Conservation (phyloP, 2,113 vertebrate species). For the Chaetodon trifascialis region DNA sequence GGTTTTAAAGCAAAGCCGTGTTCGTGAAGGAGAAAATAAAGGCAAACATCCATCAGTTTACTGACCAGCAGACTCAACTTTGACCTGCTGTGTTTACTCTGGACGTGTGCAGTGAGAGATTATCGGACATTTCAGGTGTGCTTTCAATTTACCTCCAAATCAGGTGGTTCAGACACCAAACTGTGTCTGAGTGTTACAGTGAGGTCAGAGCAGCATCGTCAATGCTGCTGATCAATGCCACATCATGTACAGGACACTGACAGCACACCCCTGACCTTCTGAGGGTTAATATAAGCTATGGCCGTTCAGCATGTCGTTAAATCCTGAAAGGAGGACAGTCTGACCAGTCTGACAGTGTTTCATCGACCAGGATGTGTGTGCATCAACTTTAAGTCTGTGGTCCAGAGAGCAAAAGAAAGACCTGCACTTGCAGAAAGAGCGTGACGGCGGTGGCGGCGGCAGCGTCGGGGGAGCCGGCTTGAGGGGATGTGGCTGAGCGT, state of each 20-base stretch:
- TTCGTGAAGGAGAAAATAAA: no score
- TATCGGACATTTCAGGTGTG: not conserved
- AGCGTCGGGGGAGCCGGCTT: not conserved
- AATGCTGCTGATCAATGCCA: not conserved
- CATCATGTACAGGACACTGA: no score
- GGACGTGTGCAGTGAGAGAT: not conserved
- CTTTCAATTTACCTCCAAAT: not conserved
- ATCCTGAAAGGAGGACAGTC: not conserved
- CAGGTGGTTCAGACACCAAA: not conserved
- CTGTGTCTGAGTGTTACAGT: not conserved
- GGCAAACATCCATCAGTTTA: no score
- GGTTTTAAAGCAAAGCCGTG: no score
- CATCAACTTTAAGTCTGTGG: not conserved
- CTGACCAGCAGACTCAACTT: no score
- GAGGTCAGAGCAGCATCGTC: no score
- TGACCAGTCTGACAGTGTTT: not conserved
- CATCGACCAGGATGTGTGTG: not conserved
- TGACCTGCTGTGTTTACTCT: no score
- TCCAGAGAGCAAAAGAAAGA: conserved; percentile 32
- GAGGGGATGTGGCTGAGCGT: conserved; percentile 34
- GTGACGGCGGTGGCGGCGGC: not conserved
- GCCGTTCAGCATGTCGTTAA: not conserved
- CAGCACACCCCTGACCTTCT: not conserved
- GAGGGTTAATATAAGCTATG: not conserved
- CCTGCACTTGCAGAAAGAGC: conserved; percentile 26